phyloP scores from a whole-genome alignment of 2,113 vertebrate species.

The Glareola pratincola region DNA sequence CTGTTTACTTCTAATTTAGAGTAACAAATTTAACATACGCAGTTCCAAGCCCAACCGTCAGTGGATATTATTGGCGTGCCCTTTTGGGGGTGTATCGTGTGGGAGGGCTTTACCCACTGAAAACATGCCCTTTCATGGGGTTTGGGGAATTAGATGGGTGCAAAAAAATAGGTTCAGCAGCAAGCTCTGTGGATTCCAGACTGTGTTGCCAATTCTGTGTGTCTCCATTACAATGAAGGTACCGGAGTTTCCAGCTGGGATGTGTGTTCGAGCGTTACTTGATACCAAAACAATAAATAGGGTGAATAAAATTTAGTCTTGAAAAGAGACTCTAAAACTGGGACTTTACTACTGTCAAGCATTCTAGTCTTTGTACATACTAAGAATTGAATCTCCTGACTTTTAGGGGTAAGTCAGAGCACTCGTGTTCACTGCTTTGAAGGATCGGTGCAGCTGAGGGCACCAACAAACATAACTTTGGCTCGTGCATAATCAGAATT shows the following conservation, averaged over 20 bases:
- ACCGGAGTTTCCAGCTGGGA: neutral
- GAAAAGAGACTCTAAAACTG: neutral
- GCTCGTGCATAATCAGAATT: neutral
- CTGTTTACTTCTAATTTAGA: neutral
- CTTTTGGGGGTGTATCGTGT: rapidly evolving
- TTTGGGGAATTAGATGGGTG: neutral
- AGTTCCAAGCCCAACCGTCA: neutral
- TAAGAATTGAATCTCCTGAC: neutral
- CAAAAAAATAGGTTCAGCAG: neutral
- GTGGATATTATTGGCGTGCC: too few species aligned
- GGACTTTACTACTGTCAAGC: neutral
- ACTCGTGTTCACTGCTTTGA: neutral
- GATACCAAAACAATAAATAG: neutral
- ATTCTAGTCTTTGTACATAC: neutral
- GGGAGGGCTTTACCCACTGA: neutral
- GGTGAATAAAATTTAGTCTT: too few species aligned
- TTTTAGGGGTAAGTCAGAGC: neutral
- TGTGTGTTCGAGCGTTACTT: rapidly evolving
- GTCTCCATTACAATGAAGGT: neutral
- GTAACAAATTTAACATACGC: neutral
- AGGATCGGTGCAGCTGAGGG: neutral
- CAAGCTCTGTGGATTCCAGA: neutral
- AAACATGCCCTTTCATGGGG: neutral
- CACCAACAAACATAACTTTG: neutral
- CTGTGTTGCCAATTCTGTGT: neutral